Evolutionary conservation across 2,888 invertebrate genomes (phyloP).

Genomic region (Endomychus coccineus): DNA sequence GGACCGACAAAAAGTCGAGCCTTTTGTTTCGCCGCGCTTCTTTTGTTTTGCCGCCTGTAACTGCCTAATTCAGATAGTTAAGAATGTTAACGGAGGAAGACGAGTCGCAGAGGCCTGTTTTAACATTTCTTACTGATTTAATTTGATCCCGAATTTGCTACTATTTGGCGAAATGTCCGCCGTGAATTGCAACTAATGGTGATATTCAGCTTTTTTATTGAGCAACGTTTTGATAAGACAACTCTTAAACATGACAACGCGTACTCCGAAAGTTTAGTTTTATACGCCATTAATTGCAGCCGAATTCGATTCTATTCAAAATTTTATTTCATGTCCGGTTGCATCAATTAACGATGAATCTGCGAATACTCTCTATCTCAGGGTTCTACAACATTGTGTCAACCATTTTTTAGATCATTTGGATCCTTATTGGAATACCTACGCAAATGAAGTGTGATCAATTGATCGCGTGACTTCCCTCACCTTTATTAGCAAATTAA

Average conservation of each 20-base stretch:
- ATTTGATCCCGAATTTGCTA: slow-evolving; percentile 14
- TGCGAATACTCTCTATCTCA: too few relatives aligned
- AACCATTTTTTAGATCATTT: too few relatives aligned
- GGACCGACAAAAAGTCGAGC: slow-evolving; percentile 36
- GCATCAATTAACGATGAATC: too few relatives aligned
- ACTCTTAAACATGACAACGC: slow-evolving; percentile 9
- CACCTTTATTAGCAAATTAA: too few relatives aligned
- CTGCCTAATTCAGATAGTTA: slow-evolving; percentile 39
- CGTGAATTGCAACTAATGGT: not conserved
- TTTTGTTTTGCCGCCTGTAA: slow-evolving; percentile 38
- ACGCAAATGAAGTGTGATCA: too few relatives aligned
- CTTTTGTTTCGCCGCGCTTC: slow-evolving; percentile 37
- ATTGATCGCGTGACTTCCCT: too few relatives aligned
- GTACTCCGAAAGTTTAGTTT: slow-evolving; percentile 8
- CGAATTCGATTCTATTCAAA: not conserved
- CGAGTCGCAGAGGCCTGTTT: slow-evolving; percentile 10
- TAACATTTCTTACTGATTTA: slow-evolving; percentile 16
- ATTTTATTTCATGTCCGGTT: too few relatives aligned
- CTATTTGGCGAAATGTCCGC: slow-evolving; percentile 13
- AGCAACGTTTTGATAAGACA: slow-evolving; percentile 4
- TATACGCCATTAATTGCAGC: slow-evolving; percentile 13
- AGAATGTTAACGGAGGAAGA: slow-evolving; percentile 27
- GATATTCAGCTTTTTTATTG: slow-evolving; percentile 8
- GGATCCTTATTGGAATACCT: too few relatives aligned
- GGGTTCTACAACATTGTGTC: too few relatives aligned